Evolutionary conservation across 2,888 invertebrate genomes (phyloP), one percentile per base, ranked within the genome.

Genomic region (Amphipyra berbera): DNA sequence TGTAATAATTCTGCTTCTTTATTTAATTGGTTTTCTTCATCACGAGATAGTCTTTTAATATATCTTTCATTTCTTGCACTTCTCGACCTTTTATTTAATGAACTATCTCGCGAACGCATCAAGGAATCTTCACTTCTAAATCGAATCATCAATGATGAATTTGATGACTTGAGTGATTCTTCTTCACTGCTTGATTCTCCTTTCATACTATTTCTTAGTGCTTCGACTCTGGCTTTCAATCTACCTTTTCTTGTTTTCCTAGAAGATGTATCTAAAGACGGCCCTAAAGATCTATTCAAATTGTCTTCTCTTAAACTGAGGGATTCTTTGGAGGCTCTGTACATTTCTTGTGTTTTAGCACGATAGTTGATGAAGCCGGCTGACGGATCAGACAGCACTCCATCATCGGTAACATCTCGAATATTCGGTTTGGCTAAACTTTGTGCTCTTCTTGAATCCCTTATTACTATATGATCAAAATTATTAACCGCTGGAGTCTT

Each of bases 31-130:
- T 93, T 91, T 82, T 97, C 97, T 40, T 97, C 97, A 74, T 97
- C 97, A 61, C 96, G 95, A 12, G 97, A 97, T 73, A 97, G 89
- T 57, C 98, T 95, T 82, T 97, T 97, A 59, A 97, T 96, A 82
- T 97, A 97, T 57, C 98, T 95, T 86, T 98, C 98, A 55, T 97
- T 98, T 78, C 98, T 95, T 0, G 97, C 97, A 27, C 96, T 96
- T 58, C 97, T 95, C 33, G 97, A 96, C 81, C 96, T 95, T 75
- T 96, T 96, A 82, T 95, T 97, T 42, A 95, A 89, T 0, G 96
- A 95, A 61, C 95, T 95, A 62, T 95, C 96, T 33, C 96, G 95
- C 41, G 95, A 95, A 60, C 95, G 95, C 82, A 96, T 96, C 58
- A 96, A 90, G 66, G 96, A 96, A 75, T 97, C 97, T 72, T 97